Percentiles rank a stretch among this genome's conserved stretches.
These are phyloP conservation scores for Puffinus mauretanicus DNA, from an alignment of 2,113 vertebrate species.

Conservation along the genomic window DNA sequence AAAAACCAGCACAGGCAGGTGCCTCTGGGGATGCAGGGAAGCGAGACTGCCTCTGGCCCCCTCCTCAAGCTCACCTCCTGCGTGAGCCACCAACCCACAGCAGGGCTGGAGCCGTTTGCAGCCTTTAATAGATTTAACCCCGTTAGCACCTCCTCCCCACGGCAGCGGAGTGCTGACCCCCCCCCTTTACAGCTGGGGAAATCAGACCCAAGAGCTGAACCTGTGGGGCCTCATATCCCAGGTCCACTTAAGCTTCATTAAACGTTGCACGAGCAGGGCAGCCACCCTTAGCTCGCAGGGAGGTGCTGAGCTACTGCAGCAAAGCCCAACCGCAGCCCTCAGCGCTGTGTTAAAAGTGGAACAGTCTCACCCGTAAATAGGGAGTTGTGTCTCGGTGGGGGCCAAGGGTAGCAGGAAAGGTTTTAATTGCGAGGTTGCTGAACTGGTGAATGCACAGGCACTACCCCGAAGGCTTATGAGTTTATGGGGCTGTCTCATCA, in stretches of 20 bases:
- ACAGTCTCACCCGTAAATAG: rapidly evolving
- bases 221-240: rapidly evolving
- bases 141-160: not conserved
- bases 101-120: not conserved
- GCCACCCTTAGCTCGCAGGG: not conserved
- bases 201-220: not conserved
- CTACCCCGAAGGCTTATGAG: not conserved
- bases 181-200: not conserved
- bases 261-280: rapidly evolving
- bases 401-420: rapidly evolving
- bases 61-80: rapidly evolving
- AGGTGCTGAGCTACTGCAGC: not conserved
- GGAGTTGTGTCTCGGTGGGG: rapidly evolving
- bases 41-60: not conserved
- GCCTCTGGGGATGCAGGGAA: not conserved
- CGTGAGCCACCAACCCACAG: not conserved
- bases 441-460: not conserved
- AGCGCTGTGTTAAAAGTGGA: not conserved
- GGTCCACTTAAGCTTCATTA: not conserved
- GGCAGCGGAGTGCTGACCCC: not conserved
- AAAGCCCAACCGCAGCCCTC: not conserved
- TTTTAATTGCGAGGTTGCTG: not conserved
- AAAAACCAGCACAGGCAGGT: not conserved
- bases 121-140: not conserved
- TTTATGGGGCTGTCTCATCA: not conserved